Base-by-base conservation (phyloP, 2,797 vertebrate species). In the Coregonus ussuriensis region DNA sequence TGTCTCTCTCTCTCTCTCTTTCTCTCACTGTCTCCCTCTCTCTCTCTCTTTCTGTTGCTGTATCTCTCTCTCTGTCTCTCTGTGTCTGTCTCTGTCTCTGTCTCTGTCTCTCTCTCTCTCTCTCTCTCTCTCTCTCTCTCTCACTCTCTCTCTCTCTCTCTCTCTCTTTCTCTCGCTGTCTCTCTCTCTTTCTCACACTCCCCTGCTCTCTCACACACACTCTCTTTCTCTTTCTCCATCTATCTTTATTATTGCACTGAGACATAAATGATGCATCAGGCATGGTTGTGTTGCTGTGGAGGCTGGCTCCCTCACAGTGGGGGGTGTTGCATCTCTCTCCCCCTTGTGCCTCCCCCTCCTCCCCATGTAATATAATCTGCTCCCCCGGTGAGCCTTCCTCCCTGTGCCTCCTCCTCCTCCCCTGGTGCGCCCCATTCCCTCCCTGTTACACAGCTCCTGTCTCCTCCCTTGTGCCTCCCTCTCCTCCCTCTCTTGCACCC, bases 231-330 rank as follows among this genome's bases (percentile, higher is more conserved):
- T 25, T 25, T 25, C 25, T 25, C 25, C 25, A 25, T 25, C 25
- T 25, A 25, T 25, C 25, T 25, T 33, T 33, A 33, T 33, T 33
- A 33, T 54, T 67, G 14, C 25, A 3, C 82, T 87, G 86, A 69
- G 81, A 87, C 79, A 92, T 93, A 89, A 93, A 93, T 93, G 92
- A 93, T 89, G 92, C 89, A 89, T 89, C 84, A 86, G 87, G 84
- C 71, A 77, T 78, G 82, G 82, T 84, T 79, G 81, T 90, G 86
- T 15, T 82, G 84, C 86, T 14, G 85, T 69, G 79, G 82, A 86
- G 67, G 85, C 89, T 81, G 79, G 83, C 85, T 81, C 82, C 87
- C 88, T 89, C 88, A 84, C 89, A 33, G 86, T 81, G 79, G 85
- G 53, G 87, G 77, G 84, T 81, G 81, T 82, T 79, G 84, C 72